Percentiles rank a stretch among this genome's conserved stretches.
Conservation (phyloP, 1,140 invertebrate genomes). For the Drosophila setifemur region DNA sequence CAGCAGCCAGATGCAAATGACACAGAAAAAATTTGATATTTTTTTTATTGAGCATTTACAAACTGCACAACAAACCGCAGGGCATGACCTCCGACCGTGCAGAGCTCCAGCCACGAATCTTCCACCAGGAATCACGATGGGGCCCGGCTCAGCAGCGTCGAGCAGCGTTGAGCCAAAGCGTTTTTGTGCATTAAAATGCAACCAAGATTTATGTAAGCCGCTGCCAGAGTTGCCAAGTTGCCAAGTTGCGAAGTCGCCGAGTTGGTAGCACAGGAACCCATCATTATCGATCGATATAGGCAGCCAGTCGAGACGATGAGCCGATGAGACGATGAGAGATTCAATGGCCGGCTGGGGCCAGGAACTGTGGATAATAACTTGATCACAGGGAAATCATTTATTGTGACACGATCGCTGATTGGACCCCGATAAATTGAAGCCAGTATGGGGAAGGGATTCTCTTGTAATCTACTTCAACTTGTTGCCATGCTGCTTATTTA, state of each 20-base stretch:
- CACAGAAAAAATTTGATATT: constrained; percentile 54
- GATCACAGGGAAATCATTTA: constrained; percentile 71
- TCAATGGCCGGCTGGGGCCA: constrained; percentile 10
- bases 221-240: constrained; percentile 27
- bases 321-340: constrained; percentile 35
- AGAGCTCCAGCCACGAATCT: constrained; percentile 55
- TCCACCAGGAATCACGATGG: constrained; percentile 26
- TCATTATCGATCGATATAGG: constrained; percentile 69
- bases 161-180: not conserved
- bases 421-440: constrained; percentile 14
- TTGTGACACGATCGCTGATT: constrained; percentile 71
- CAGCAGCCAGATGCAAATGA: constrained; percentile 48
- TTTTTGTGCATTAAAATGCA: constrained; percentile 46
- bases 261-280: constrained; percentile 70
- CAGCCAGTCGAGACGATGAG: constrained; percentile 6
- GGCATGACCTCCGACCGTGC: constrained; percentile 67
- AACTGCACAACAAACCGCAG: constrained; percentile 70
- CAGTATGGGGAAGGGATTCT: not conserved
- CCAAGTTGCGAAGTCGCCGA: constrained; percentile 4
- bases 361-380: constrained; percentile 68
- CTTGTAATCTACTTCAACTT: constrained; percentile 23
- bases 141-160: too few relatives aligned
- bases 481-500: constrained; percentile 38
- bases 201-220: constrained; percentile 67
- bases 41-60: constrained; percentile 78